A percentile compares a stretch with the other conserved stretches of the same genome.
phyloP scores from a whole-genome alignment of 2,113 vertebrate genomes.

The Myrmophylax atrothorax region DNA sequence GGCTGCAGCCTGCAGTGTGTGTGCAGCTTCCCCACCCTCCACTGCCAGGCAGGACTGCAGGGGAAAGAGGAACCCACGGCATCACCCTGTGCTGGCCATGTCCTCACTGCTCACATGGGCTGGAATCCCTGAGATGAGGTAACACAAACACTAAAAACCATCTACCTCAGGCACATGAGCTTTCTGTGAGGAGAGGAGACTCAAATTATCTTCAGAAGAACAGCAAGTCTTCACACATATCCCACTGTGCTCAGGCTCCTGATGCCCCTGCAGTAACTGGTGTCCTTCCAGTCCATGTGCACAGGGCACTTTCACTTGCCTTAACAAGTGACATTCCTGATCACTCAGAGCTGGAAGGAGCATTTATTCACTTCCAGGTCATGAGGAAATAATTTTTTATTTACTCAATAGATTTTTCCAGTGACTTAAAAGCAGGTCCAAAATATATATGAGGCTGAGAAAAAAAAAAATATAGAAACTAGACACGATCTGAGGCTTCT shows the following conservation, averaged over 20 bases:
- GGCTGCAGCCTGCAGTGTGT: background rate
- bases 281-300: background rate
- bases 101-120: too few relatives aligned
- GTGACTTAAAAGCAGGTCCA: background rate
- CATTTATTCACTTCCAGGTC: background rate
- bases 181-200: background rate
- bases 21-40: background rate
- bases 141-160: background rate
- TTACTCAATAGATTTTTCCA: background rate
- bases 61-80: background rate
- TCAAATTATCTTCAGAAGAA: background rate
- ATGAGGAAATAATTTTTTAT: background rate
- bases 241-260: background rate
- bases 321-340: background rate
- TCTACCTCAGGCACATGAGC: accelerated
- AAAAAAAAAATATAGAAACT: background rate
- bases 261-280: background rate
- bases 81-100: background rate
- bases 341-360: background rate
- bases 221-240: background rate
- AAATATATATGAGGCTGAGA: background rate
- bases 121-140: accelerated
- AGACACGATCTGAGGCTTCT: background rate
- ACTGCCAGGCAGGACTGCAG: background rate
- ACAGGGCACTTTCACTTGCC: background rate